Base-by-base conservation (phyloP, 2,888 invertebrate species). In the Drosophila multiciliata region DNA sequence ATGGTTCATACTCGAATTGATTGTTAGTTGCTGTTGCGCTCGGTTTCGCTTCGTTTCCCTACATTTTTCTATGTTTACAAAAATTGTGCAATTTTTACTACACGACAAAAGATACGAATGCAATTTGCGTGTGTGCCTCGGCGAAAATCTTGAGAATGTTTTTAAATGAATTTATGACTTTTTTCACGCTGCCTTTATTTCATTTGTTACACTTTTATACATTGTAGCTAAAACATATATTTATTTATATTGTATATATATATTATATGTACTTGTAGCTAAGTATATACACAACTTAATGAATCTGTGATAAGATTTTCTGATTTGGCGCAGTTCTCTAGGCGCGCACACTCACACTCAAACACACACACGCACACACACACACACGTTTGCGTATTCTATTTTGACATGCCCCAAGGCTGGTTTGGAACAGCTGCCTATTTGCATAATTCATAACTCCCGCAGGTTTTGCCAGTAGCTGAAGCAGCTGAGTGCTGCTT, bases 391-490 rank as follows among this genome's bases (percentile, higher is more conserved):
- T 66, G 54, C 53, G 36, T 66, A 63, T 75, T 72, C 68, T 68
- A 73, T 66, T 78, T 79, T 63, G 76, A 72, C 73, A 70, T 66
- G 55, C 62, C 80, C 74, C 80, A 40, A 61, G 65, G 73, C 55
- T 9, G 32, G 38, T 52, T 50, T 62, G 20, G 7, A 60, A 59
- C 75, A 59, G 78, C 61, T 75, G 62, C 60, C 54, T 50, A 52
- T 80, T 85, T 87, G 86, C 85, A 85, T 85, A 87, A 86, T 85
- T 87, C 86, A 85, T 87, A 82, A 82, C 55, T 87, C 88, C 86
- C 83, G 65, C 80, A 77, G 82, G 82, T 86, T 83, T 40, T 66
- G 62, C 45, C 53, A 4, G n/a, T 26, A 26, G 53, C 23, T 6
- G 50, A 2, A 15, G 23, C 38, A n/a, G 32, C 26, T 35, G 29